Conservation (phyloP, 2,113 vertebrate species). For the Oreochromis aureus region DNA sequence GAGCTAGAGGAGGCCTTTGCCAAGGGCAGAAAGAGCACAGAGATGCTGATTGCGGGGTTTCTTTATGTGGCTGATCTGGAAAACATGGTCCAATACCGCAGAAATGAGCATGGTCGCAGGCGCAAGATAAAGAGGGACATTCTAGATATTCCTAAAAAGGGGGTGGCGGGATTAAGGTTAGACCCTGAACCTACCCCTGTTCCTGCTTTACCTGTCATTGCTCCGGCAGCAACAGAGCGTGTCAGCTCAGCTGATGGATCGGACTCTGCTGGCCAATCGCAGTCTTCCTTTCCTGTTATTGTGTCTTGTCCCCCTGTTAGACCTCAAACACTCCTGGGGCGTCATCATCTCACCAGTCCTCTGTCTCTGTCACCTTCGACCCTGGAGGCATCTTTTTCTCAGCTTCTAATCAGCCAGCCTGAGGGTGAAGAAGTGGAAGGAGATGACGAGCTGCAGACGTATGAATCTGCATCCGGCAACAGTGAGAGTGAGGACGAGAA, state of each 20-base stretch:
- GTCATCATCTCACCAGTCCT: constrained; percentile 73
- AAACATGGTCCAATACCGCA: constrained; percentile 95
- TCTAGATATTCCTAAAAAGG: constrained; percentile 95
- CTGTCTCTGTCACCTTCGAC: constrained; percentile 61
- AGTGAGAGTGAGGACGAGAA: constrained; percentile 77
- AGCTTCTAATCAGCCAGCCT: constrained; percentile 80
- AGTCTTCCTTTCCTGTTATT: constrained; percentile 30
- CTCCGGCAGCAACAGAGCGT: constrained; percentile 67
- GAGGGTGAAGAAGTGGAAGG: constrained; percentile 76
- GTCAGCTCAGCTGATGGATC: constrained; percentile 87
- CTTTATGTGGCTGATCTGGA: constrained; percentile 94
- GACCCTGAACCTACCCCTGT: constrained; percentile 77
- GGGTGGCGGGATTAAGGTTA: constrained; percentile 90
- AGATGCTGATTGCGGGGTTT: constrained; percentile 97
- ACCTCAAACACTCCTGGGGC: constrained; percentile 78
- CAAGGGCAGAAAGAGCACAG: constrained; percentile 90
- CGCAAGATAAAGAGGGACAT: constrained; percentile 94
- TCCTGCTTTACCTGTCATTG: constrained; percentile 26
- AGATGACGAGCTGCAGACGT: constrained; percentile 67
- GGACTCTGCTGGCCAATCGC: constrained; percentile 65
- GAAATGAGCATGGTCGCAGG: constrained; percentile 85
- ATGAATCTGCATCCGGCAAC: constrained; percentile 81
- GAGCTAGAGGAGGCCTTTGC: constrained; percentile 92
- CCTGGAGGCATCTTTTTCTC: constrained; percentile 84
- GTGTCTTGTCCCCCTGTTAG: constrained; percentile 70